Percentiles rank a stretch among this genome's conserved stretches.
Evolutionary conservation across 2,888 invertebrate genomes (phyloP).

Genomic region (Encarsia formosa): DNA sequence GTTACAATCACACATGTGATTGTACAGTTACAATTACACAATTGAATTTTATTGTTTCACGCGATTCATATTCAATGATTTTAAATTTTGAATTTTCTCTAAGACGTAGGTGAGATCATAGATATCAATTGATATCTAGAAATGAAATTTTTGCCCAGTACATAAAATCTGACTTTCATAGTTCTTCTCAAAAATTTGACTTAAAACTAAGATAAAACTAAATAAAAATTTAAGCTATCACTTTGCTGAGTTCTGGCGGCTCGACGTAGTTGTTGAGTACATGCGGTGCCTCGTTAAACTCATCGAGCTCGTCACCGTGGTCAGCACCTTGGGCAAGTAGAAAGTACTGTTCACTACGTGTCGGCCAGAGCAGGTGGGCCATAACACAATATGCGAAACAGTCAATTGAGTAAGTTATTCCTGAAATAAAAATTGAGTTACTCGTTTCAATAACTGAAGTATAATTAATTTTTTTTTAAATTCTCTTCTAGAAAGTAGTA

Average conservation of each 20-base stretch:
- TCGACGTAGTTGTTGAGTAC: constrained; percentile 62
- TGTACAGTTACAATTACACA: too few species aligned
- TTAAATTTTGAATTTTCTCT: too few species aligned
- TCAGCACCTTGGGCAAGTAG: constrained; percentile 62
- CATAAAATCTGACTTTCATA: constrained; percentile 15
- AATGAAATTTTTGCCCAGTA: constrained; percentile 4
- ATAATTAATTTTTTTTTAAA: background rate
- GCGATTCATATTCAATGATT: too few species aligned
- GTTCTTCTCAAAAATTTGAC: too few species aligned
- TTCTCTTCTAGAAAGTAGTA: constrained; percentile 6
- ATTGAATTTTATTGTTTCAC: too few species aligned
- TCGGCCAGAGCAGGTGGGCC: constrained; percentile 95
- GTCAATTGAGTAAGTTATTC: constrained; percentile 93
- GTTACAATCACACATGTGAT: too few species aligned
- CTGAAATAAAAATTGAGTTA: constrained; percentile 62
- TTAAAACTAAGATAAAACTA: too few species aligned
- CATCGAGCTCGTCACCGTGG: constrained; percentile 74
- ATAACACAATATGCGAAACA: constrained; percentile 92
- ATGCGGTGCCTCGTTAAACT: constrained; percentile 88
- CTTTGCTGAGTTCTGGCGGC: constrained; percentile 48
- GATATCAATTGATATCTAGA: too few species aligned
- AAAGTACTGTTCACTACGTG: constrained; percentile 87
- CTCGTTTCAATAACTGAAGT: too few species aligned
- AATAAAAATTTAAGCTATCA: constrained; percentile 41
- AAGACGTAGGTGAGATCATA: too few species aligned